Evolutionary conservation across 2,113 vertebrate species (phyloP).

Genomic region (Prinia subflava): DNA sequence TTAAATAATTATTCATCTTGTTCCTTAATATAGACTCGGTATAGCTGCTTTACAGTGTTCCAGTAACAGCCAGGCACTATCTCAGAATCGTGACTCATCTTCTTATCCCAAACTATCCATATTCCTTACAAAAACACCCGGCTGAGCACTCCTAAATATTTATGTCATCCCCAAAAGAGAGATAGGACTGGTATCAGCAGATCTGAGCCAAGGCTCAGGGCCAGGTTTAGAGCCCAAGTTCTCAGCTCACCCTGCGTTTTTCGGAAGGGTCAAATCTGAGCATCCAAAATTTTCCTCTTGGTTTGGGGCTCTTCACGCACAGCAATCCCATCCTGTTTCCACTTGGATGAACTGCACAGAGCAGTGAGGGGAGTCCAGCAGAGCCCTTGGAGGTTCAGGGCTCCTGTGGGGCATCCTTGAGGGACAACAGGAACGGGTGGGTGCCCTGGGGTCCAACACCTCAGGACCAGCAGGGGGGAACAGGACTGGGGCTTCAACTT

Average conservation of each 20-base stretch:
- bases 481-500: accelerated
- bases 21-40: background rate
- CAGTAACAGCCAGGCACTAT: slow-evolving; percentile 4
- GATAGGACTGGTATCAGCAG: background rate
- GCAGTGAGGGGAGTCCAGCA: background rate
- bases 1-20: slow-evolving; percentile 12
- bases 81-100: background rate
- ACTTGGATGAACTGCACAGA: background rate
- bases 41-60: background rate
- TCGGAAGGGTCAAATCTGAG: background rate
- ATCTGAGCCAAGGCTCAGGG: background rate
- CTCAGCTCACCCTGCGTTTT: background rate
- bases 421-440: background rate
- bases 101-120: slow-evolving; percentile 13
- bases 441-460: background rate
- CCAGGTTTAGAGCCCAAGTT: background rate
- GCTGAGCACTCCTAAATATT: slow-evolving; percentile 2
- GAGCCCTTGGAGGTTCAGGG: background rate
- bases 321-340: background rate
- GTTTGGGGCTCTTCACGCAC: background rate
- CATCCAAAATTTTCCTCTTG: background rate
- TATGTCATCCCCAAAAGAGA: background rate
- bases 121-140: background rate
- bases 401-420: background rate
- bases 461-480: background rate